Percentiles rank a stretch among this genome's conserved stretches.
Evolutionary conservation across 2,888 invertebrate species (phyloP).

Genomic region (Drosophila imparisetae): DNA sequence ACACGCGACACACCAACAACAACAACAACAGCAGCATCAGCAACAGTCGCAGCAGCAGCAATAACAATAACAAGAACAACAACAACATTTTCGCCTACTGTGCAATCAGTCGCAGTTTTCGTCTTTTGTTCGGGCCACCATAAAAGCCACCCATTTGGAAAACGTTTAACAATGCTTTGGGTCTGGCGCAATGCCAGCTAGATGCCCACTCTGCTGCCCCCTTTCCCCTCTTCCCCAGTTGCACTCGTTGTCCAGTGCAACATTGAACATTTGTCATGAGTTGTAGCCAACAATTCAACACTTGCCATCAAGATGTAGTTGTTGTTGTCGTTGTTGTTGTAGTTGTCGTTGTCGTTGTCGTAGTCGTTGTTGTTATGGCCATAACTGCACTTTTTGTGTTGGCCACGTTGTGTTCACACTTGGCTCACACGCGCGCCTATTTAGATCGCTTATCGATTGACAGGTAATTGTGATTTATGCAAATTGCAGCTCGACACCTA

Average conservation of each 20-base stretch:
- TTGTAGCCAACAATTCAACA: conserved; percentile 45
- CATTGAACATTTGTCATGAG: conserved; percentile 64
- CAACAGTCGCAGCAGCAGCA: conserved; percentile 4
- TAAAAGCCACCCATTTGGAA: conserved; percentile 55
- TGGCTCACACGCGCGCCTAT: conserved; percentile 37
- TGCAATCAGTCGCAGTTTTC: conserved; percentile 30
- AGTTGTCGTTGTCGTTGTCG: conserved; percentile 12
- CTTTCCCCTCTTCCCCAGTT: neutral
- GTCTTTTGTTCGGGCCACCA: conserved; percentile 60
- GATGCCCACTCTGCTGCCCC: neutral
- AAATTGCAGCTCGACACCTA: conserved; percentile 73
- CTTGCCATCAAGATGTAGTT: conserved; percentile 47
- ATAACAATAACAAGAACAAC: conserved; percentile 2
- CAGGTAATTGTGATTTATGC: conserved; percentile 80
- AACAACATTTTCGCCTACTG: conserved; percentile 42
- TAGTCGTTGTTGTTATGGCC: conserved; percentile 26
- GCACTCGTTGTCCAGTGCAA: conserved; percentile 33
- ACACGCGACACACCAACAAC: conserved; percentile 33
- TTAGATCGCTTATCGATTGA: conserved; percentile 76
- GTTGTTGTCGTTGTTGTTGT: neutral
- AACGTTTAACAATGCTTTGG: conserved; percentile 63
- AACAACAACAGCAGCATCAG: neutral
- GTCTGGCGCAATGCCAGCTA: conserved; percentile 61
- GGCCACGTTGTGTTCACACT: conserved; percentile 54
- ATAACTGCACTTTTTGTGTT: conserved; percentile 44